Percentiles rank a stretch among this genome's conserved stretches.
Evolutionary conservation across 2,113 vertebrate genomes (phyloP).

Genomic region (Prolemur simus): DNA sequence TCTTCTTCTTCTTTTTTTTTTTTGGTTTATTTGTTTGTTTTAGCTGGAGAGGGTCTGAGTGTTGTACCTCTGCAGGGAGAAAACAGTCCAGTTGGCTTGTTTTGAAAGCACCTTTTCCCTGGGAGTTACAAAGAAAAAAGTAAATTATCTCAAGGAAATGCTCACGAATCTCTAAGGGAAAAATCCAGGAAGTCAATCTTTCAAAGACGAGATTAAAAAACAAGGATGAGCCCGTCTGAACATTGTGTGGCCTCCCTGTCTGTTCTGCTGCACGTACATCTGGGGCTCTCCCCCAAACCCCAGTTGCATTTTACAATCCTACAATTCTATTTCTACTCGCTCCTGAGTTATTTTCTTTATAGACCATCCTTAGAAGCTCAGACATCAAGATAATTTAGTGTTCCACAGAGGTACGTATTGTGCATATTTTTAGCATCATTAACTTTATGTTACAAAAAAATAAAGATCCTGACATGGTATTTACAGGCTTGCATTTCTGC

Average conservation of each 20-base stretch:
- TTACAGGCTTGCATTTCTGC: slow-evolving; percentile 53
- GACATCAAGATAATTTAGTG: slow-evolving; percentile 65
- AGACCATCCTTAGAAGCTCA: slow-evolving; percentile 53
- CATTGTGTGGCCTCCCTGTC: neutral
- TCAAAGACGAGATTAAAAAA: slow-evolving; percentile 48
- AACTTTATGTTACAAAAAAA: slow-evolving; percentile 66
- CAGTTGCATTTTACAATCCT: slow-evolving; percentile 37
- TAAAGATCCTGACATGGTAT: slow-evolving; percentile 52
- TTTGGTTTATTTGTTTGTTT: slow-evolving; percentile 65
- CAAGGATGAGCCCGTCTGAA: neutral
- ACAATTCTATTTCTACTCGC: slow-evolving; percentile 47
- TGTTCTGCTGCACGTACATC: neutral
- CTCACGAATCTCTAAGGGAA: slow-evolving; percentile 39
- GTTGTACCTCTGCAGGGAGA: slow-evolving; percentile 1
- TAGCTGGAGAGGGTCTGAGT: slow-evolving; percentile 7
- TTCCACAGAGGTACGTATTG: slow-evolving; percentile 55
- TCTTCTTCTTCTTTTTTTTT: neutral
- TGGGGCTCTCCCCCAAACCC: neutral
- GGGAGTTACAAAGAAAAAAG: slow-evolving; percentile 47
- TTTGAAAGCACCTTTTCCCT: slow-evolving; percentile 28
- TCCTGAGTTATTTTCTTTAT: slow-evolving; percentile 64
- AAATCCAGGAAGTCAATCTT: slow-evolving; percentile 50
- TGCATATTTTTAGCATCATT: slow-evolving; percentile 72
- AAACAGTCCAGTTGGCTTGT: slow-evolving; percentile 20
- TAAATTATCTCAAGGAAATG: slow-evolving; percentile 52